Evolutionary conservation across 2,113 vertebrate genomes (phyloP).

Genomic region (Dicaeum eximium): DNA sequence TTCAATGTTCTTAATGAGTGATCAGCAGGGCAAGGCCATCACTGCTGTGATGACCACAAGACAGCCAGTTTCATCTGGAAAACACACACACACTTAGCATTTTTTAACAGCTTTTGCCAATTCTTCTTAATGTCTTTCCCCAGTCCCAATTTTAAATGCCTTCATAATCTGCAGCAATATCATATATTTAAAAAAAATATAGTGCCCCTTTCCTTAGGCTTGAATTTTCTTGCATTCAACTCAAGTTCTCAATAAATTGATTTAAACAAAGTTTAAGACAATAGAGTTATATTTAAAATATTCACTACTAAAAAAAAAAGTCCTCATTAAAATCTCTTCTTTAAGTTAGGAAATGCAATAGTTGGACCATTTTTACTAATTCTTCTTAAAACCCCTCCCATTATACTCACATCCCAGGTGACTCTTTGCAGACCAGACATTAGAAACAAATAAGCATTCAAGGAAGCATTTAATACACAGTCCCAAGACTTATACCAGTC

Average conservation of each 20-base stretch:
- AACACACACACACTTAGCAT: background rate
- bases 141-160: background rate
- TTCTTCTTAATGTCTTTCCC: background rate
- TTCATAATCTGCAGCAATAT: background rate
- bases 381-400: background rate
- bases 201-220: background rate
- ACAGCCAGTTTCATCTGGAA: background rate
- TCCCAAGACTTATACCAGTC: background rate
- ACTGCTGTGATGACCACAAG: background rate
- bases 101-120: background rate
- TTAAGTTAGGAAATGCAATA: background rate
- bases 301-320: background rate
- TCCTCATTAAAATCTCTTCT: background rate
- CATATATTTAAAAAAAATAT: background rate
- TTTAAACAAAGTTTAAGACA: background rate
- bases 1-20: background rate
- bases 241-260: background rate
- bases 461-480: background rate
- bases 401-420: background rate
- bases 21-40: background rate
- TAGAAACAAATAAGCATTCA: slow-evolving; percentile 5
- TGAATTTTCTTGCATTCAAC: background rate
- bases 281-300: background rate
- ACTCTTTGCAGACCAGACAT: background rate
- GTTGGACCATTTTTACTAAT: background rate